Percentiles rank a stretch among this genome's conserved stretches.
Evolutionary conservation across 2,113 vertebrate genomes (phyloP).

Genomic region (Scartelaos histophorus): DNA sequence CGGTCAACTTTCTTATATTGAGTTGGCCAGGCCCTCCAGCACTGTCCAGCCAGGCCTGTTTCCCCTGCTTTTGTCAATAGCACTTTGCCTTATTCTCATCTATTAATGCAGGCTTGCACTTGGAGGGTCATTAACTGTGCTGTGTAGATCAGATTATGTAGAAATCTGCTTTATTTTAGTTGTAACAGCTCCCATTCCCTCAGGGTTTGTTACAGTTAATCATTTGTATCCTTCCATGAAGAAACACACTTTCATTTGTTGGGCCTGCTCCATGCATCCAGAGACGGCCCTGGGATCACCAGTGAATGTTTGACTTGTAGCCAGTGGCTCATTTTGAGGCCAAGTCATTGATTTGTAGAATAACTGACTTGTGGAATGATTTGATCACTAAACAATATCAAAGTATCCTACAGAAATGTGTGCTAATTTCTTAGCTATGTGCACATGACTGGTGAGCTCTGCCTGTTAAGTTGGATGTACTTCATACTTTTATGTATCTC

Average conservation of each 20-base stretch:
- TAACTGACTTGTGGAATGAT: neutral
- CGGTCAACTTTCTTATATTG: conserved; percentile 71
- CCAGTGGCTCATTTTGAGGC: neutral
- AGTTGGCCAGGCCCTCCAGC: conserved; percentile 57
- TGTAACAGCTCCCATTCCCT: neutral
- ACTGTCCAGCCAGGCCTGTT: conserved; percentile 43
- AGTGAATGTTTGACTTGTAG: neutral
- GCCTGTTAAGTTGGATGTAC: neutral
- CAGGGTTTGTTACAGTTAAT: neutral
- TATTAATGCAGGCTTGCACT: conserved; percentile 26
- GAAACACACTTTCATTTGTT: neutral
- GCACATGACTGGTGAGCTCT: no score
- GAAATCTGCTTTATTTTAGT: conserved; percentile 3
- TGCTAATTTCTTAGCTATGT: neutral
- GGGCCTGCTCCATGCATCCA: neutral
- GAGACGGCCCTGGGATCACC: neutral
- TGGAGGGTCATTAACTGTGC: neutral
- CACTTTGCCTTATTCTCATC: conserved; percentile 46
- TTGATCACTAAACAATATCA: neutral
- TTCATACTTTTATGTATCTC: neutral
- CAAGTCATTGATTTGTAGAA: neutral
- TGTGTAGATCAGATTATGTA: conserved; percentile 2
- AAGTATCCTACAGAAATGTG: neutral
- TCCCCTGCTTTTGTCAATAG: conserved; percentile 56
- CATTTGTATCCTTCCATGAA: neutral